Base-by-base conservation (phyloP, 1,140 invertebrate species). In the Thaumatotibia leucotreta region DNA sequence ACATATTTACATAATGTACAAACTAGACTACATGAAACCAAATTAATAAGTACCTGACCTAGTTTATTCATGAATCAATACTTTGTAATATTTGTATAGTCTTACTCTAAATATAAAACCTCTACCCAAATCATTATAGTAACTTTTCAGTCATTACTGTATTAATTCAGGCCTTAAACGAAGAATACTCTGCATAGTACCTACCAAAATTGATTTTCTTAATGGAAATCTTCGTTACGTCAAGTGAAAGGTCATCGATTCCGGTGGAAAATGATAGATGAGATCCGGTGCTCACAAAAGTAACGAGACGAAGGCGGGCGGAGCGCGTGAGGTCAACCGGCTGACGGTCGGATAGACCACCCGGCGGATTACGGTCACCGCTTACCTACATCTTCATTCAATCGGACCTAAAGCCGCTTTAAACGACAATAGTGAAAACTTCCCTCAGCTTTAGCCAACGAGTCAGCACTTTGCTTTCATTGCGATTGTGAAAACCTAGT, bases 351-450 rank as follows among this genome's bases (percentile, higher is more conserved):
- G 71, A 68, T 72, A 72, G 70, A 78, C 68, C 69, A 72, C 70
- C 71, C 71, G 70, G 80, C 73, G 80, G 77, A 84, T 84, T 82
- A 82, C 76, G 75, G 76, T 71, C 74, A 69, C 61, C 78, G 74
- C 72, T 77, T 79, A 80, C 24, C n/a, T 58, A 29, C 75, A 74
- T 76, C 71, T 79, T 79, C 80, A 80, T 82, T 80, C 80, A 77
- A 77, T 74, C 70, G 76, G 67, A 72, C 63, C 64, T 39, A 58
- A 52, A 68, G 68, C 69, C 67, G 74, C 78, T 83, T 67, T 73
- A 72, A 68, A 72, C 69, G 75, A 78, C 79, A 79, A 85, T 79
- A 76, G 52, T 58, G 68, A 79, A 74, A 75, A 75, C 54, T 66
- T 74, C 64, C 71, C 79, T 80, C 76, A 10, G 11, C 6, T 14